Base-by-base conservation (phyloP, 2,888 invertebrate species). In the Macrophya annulata region DNA sequence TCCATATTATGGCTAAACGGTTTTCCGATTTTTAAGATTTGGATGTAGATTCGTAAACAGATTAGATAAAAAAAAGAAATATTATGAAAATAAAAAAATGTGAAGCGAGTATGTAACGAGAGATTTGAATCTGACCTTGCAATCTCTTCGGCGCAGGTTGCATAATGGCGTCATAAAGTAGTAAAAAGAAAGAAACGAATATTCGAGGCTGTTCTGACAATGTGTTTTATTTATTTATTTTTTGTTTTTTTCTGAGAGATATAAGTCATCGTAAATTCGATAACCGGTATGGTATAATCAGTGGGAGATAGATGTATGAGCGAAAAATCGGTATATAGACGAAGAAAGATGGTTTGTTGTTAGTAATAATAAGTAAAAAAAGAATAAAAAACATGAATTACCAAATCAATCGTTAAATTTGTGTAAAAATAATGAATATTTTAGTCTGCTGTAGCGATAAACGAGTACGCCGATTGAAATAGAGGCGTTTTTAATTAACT, bases 71-170 rank as follows among this genome's bases (percentile, higher is more conserved):
- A 31, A 65, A 15, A 31, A 9, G 12, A 5, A 68, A 31, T 15
- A 12, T 9, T 72, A 45, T 2, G 31, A 31, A 25, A 31, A 51
- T 0, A 37, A 37, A 17, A 25, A 77, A 55, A 8, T 12, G 5
- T 1, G 21, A 12, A 21, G 12, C 45, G 55, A 55, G 25, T 31
- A 76, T 77, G 37, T 17, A 31, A 15, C 31, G 25, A 51, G 77
- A 31, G 77, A 55, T n/a, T 43, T 9, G 15, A 37, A 21, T 40
- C 48, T 43, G 77, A 55, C 77, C 77, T 77, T 51, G 77, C 77
- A 31, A 77, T 77, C 51, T 77, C 77, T 77, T 77, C 31, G 12
- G 21, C 72, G 21, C 72, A 37, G 37, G n/a, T 77, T 77, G 77
- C 77, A 77, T 77, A 77, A 77, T 55, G 48, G 17, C 51, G 48